Conservation (phyloP, 2,797 vertebrate genomes). For the Miichthys miiuy region DNA sequence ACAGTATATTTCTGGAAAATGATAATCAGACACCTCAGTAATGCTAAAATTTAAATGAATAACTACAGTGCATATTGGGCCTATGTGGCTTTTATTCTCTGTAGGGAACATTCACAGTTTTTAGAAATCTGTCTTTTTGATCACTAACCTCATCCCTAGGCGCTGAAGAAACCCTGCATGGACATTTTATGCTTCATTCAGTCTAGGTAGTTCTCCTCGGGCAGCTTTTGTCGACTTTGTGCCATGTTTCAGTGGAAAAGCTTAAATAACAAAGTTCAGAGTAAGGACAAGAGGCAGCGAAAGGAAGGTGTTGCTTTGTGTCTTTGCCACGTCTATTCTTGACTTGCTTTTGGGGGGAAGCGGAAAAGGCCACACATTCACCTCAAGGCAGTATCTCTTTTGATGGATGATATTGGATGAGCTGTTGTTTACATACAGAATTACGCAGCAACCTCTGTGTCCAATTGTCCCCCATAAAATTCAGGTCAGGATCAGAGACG, state of each 20-base stretch:
- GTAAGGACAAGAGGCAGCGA: conserved; percentile 5
- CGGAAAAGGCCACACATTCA: conserved; percentile 6
- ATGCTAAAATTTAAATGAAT: not conserved
- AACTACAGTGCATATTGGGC: not conserved
- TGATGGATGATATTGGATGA: not conserved
- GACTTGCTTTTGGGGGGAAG: not conserved
- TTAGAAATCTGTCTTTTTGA: conserved; percentile 26
- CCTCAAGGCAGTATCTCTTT: not conserved
- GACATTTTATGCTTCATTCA: conserved; percentile 20
- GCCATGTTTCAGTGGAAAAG: conserved; percentile 15
- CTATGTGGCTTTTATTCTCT: not conserved
- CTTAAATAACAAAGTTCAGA: conserved; percentile 31
- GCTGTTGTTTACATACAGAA: not conserved
- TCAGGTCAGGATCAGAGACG: not conserved
- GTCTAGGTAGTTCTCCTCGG: not conserved
- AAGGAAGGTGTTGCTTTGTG: conserved; percentile 7
- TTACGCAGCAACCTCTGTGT: not conserved
- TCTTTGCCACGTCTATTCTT: conserved; percentile 8
- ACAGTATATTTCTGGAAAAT: not conserved
- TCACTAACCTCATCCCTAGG: conserved; percentile 11
- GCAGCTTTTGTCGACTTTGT: conserved; percentile 23
- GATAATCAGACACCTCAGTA: not conserved
- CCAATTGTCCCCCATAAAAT: not conserved
- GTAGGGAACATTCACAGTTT: not conserved
- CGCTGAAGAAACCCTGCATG: not conserved